Base-by-base conservation (phyloP, 2,797 vertebrate species). In the Helarctos malayanus region DNA sequence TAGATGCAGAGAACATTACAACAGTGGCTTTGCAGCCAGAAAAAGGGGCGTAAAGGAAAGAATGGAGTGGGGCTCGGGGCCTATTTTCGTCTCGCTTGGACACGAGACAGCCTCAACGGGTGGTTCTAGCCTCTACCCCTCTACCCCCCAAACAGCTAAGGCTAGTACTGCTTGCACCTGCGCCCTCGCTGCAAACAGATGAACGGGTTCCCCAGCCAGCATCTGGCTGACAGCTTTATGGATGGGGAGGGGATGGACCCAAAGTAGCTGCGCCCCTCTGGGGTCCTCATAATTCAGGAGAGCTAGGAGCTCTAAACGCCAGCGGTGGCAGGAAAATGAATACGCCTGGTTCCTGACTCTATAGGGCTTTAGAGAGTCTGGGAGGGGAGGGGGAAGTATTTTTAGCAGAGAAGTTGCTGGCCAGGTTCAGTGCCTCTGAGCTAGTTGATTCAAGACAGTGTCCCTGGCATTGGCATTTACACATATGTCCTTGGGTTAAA, bases 161-260 rank as follows among this genome's bases (percentile, higher is more conserved):
- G 13, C 32, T 5, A 13, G 19, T 4, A 23, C 56, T 71, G 47
- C n/a, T 47, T 82, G 38, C 49, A 38, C 61, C 41, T 54, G 23
- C n/a, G 68, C 76, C 29, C 32, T 35, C 23, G 12, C 56, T 54
- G 32, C 4, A 6, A 57, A 35, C 2, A 16, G 88, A 73, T 32
- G 52, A 38, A 0, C 19, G 16, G 56, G 32, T 29, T 83, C 21
- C 19, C 29, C 15, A n/a, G 35, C 49, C 23, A 7, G 35, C 32
- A 54, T n/a, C 68, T 91, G n/a, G 54, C 61, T 71, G 93, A 84
- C 61, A 88, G 89, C 47, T 82, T 84, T 81, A 63, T n/a, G 91
- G 52, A 63, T 76, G 83, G 68, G 15, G 6, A 49, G 16, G 61
- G n/a, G 27, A 76, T 71, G n/a, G 78, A 83, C 41, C 71, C 16